Base-by-base conservation (phyloP, 2,797 vertebrate genomes). In the Lithobates pipiens region DNA sequence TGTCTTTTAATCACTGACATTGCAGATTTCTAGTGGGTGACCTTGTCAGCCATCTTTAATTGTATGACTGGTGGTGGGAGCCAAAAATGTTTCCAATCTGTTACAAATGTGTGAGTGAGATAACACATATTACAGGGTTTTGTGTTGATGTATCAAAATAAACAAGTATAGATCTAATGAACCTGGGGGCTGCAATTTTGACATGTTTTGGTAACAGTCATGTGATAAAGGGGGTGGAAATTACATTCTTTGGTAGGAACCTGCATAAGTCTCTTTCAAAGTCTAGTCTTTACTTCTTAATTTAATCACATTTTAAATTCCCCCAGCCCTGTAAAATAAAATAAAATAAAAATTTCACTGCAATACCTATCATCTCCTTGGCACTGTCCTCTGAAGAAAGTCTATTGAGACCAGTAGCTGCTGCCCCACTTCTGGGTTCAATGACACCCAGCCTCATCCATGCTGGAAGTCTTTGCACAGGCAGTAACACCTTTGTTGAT, bases 1-100 rank as follows among this genome's bases (percentile, higher is more conserved):
- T 68, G 72, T 76, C 57, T 54, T 75, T 27, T 44, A 63, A 83
- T n/a, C 57, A 76, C 44, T 75, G 80, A 76, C 83, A 29, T 72
- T 77, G 29, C 65, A 71, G 50, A 50, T 50, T 63, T 23, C 63
- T 81, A 16, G 10, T 79, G 23, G 50, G 25, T 79, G 68, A 85
- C 76, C 68, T 78, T 78, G 65, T 46, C 36, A 44, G 68, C 25
- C 76, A 85, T 78, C 46, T 79, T 67, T 71, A n/a, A 29, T 27
- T 84, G 13, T 54, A 74, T 42, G 18, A 25, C 27, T 34, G 34
- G 69, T 72, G 32, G 10, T 57, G 21, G 7, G 2, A 54, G 29
- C 50, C 32, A 36, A 42, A 78, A 67, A 11, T 34, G 23, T 77
- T 77, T 77, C 46, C 57, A 65, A 39, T 27, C 23, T 23, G 21